phyloP scores from a whole-genome alignment of 2,113 vertebrate species.

The Lutjanus erythropterus region DNA sequence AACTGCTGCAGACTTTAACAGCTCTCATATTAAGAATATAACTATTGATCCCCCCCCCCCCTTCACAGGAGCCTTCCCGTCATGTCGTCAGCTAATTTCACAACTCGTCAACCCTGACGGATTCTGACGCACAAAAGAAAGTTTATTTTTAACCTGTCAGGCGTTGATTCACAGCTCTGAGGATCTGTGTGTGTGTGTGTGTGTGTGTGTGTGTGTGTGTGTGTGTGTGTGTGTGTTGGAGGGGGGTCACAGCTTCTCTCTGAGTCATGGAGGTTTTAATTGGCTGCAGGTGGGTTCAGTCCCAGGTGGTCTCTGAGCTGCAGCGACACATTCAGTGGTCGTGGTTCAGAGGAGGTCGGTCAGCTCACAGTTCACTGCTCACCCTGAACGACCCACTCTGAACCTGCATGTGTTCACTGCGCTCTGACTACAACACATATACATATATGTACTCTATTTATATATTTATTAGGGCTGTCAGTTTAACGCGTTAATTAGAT shows the following conservation, averaged over 20 bases:
- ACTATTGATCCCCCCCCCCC: not conserved
- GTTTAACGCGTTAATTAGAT: too few species aligned
- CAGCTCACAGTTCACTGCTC: slow-evolving; percentile 15
- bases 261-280: slow-evolving; percentile 41
- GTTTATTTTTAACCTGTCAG: slow-evolving; percentile 41
- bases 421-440: too few species aligned
- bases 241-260: slow-evolving; percentile 31
- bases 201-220: not conserved
- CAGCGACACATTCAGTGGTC: not conserved
- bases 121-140: slow-evolving; percentile 12
- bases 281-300: slow-evolving; percentile 42
- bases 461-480: too few species aligned
- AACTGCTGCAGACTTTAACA: not conserved
- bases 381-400: not conserved
- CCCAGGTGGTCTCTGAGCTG: slow-evolving; percentile 45
- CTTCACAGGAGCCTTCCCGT: not conserved
- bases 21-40: not conserved
- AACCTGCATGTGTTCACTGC: not conserved
- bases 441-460: too few species aligned
- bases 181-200: not conserved
- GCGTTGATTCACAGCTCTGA: not conserved
- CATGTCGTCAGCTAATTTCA: slow-evolving; percentile 3
- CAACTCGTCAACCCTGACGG: slow-evolving; percentile 2
- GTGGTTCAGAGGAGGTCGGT: slow-evolving; percentile 20
- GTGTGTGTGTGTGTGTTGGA: slow-evolving; percentile 2